A percentile compares a stretch with the other conserved stretches of the same genome.
These are phyloP conservation scores for Struthio camelus DNA, from an alignment of 2,113 vertebrate genomes.

Conservation along the genomic window DNA sequence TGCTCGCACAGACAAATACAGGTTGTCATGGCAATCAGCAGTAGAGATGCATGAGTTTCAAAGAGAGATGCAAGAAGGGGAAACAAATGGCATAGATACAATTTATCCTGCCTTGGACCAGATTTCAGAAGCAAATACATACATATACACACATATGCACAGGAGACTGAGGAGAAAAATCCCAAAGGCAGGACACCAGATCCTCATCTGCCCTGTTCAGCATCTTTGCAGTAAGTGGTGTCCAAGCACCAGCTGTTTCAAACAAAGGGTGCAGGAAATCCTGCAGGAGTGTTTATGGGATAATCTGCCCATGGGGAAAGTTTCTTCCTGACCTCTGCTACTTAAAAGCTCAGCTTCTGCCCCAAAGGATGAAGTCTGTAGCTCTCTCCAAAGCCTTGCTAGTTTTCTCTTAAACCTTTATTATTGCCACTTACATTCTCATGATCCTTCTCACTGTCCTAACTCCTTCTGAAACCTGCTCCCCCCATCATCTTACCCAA, in stretches of 20 bases:
- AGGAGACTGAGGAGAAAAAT: neutral
- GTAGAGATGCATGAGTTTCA: rapidly evolving
- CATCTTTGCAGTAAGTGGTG: neutral
- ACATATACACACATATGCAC: neutral
- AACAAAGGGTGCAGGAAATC: neutral
- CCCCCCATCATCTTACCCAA: neutral
- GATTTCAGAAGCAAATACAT: neutral
- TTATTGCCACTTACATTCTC: neutral
- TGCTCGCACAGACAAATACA: too few species aligned
- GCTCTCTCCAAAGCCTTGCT: neutral
- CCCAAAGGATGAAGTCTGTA: neutral
- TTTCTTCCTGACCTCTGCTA: neutral
- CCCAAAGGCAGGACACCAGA: too few species aligned
- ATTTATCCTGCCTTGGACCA: neutral
- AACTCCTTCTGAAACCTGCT: neutral
- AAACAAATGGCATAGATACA: rapidly evolving
- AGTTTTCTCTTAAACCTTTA: neutral
- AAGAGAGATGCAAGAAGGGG: rapidly evolving
- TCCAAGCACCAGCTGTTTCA: neutral
- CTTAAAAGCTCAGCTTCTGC: neutral
- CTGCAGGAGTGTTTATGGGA: neutral
- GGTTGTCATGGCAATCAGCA: neutral
- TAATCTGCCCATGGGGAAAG: neutral
- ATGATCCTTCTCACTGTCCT: rapidly evolving
- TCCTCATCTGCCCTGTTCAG: neutral